Evolutionary conservation across 2,113 vertebrate genomes (phyloP).

Genomic region (Antechinus stuartii): DNA sequence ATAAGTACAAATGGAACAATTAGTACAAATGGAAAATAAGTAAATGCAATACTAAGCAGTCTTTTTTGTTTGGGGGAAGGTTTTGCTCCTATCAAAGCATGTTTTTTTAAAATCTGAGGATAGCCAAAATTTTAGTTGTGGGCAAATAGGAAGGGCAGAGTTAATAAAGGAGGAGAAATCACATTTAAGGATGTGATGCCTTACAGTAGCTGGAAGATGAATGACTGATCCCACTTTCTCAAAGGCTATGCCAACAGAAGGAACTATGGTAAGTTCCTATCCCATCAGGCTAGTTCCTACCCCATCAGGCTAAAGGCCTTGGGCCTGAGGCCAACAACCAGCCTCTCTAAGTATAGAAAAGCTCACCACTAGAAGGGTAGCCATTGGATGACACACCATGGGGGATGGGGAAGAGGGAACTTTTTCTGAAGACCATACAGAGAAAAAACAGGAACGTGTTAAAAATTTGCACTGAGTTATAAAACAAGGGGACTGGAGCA

Average conservation of each 20-base stretch:
- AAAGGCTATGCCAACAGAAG: background rate
- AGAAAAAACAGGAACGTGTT: background rate
- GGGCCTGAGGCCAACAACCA: background rate
- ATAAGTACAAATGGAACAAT: background rate
- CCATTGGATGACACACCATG: background rate
- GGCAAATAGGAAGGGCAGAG: background rate
- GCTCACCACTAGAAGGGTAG: background rate
- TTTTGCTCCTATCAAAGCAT: background rate
- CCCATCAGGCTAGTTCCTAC: background rate
- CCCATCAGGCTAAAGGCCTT: background rate
- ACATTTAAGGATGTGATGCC: background rate
- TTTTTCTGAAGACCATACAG: background rate
- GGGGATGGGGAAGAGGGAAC: background rate
- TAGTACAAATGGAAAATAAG: background rate
- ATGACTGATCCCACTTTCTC: background rate
- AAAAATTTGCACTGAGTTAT: background rate
- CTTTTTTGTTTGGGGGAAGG: too few relatives aligned
- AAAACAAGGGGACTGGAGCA: background rate
- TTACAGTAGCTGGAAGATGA: slow-evolving; percentile 9
- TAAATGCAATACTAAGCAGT: background rate
- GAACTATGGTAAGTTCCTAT: background rate
- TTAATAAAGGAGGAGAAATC: background rate
- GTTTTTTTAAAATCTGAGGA: background rate
- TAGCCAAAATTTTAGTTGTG: background rate
- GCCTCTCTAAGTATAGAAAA: background rate